Base-by-base conservation (phyloP, 1,140 invertebrate genomes). In the Drosophila navojoa region DNA sequence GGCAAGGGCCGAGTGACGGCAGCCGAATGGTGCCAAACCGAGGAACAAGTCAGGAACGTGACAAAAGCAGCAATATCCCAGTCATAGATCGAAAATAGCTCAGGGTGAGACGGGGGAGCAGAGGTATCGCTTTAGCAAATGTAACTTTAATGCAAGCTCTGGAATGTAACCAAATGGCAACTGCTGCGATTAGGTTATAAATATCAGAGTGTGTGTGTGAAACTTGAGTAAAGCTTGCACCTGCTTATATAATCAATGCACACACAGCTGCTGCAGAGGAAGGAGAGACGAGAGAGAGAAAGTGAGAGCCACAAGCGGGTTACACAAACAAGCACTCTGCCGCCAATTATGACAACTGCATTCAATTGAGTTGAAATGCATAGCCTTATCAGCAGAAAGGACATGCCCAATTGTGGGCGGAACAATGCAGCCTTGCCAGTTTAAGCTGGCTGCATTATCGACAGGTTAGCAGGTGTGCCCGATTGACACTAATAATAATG, bases 341-440 rank as follows among this genome's bases (percentile, higher is more conserved):
- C 66, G 57, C 53, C 81, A 87, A 86, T 86, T 87, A 86, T 86
- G 82, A 86, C 79, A 86, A 87, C 87, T 86, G 79, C 82, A 87
- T 63, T 63, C 47, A 87, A 87, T 82, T 71, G 79, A 86, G 66
- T 69, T 89, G 49, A 77, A 72, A 75, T 76, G 76, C 66, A 70
- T 81, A 76, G 50, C 75, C 71, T 66, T 80, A 85, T 85, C 75
- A 67, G 58, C 42, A 45, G 29, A 38, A 35, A 53, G 64, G 42
- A 74, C 70, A 44, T 29, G 16, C 42, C 32, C 42, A 35, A 4
- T 29, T 35, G 15, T 16, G 49, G 49, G 19, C 45, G 52, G 15
- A 38, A 52, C 16, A 45, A 19, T 47, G 53, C 25, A 27, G 29
- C 47, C 13, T n/a, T 22, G 11, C 47, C 5, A 22, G 19, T 5